Base-by-base conservation (phyloP, 2,888 invertebrate genomes). In the Acleris cristana region DNA sequence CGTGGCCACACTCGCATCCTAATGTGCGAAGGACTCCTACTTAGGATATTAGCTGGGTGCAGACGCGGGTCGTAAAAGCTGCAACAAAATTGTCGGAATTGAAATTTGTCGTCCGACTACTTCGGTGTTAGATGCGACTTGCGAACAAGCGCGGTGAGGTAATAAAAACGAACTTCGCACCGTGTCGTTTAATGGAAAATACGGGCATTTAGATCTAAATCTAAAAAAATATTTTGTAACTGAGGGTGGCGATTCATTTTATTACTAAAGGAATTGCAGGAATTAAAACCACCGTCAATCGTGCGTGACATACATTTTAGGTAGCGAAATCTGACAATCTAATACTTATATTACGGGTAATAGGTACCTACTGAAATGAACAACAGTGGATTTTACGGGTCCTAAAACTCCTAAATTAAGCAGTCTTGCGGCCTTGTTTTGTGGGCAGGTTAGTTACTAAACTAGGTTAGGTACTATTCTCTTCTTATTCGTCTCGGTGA, bases 31-130 rank as follows among this genome's bases (percentile, higher is more conserved):
- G 51, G 30, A 51, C 26, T 45, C 44, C 48, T 52, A 52, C 26
- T 58, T 26, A 57, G 34, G 56, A 62, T 66, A 52, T 23, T 45
- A 52, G 56, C 52, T 56, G 26, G 44, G 18, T 61, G 52, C 23
- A 34, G 18, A 49, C 48, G 14, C n/a, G 12, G 34, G 21, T 59
- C 52, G 58, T 60, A 60, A 55, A 65, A 40, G 40, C 54, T 65
- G 60, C 62, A 62, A 40, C 58, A 67, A 63, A 67, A 58, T 57
- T 57, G 53, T 23, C 23, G 18, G 48, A 53, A 57, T 56, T 56
- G 34, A 12, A 65, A 60, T 55, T 54, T 51, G 34, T n/a, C 44
- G 19, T 21, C 44, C 30, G 30, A 16, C 10, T 30, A 59, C 21
- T 51, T 19, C 30, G 19, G 14, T 30, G 48, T 30, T 21, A 18